These are phyloP conservation scores for Luffia ferchaultella DNA, from an alignment of 2,888 invertebrate genomes.

Conservation along the genomic window DNA sequence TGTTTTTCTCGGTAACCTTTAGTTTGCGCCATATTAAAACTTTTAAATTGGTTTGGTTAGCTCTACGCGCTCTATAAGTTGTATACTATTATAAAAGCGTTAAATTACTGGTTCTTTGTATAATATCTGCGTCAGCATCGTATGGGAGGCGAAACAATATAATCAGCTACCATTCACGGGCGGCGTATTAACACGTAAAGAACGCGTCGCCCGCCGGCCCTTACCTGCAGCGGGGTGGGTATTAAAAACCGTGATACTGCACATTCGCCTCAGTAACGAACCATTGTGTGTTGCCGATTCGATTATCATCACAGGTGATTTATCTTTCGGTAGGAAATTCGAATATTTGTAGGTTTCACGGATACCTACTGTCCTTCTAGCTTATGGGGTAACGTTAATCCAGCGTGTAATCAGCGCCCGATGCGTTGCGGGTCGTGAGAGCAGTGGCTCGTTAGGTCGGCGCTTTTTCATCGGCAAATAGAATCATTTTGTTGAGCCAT, in stretches of 20 bases:
- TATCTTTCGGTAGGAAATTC: slow-evolving; percentile 20
- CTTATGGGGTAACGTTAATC: slow-evolving; percentile 14
- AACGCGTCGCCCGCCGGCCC: slow-evolving; percentile 6
- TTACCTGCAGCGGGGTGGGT: slow-evolving; percentile 21
- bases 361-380: slow-evolving; percentile 8
- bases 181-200: slow-evolving; percentile 13
- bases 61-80: no score
- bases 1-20: no score
- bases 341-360: slow-evolving; percentile 3
- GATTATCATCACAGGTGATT: slow-evolving; percentile 56
- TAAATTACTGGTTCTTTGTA: no score
- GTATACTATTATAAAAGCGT: no score
- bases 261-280: slow-evolving; percentile 46
- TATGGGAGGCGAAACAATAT: slow-evolving; percentile 52
- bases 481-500: not conserved
- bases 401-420: slow-evolving; percentile 21
- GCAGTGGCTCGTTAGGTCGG: not conserved
- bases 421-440: slow-evolving; percentile 19
- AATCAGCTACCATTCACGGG: slow-evolving; percentile 55
- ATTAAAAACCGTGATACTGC: slow-evolving; percentile 61
- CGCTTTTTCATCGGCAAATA: not conserved
- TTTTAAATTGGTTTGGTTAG: no score
- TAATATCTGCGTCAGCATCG: slow-evolving; percentile 27
- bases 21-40: no score
- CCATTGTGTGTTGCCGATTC: slow-evolving; percentile 56